Conservation (phyloP, 2,113 vertebrate species). For the Rousettus leschenaultii region DNA sequence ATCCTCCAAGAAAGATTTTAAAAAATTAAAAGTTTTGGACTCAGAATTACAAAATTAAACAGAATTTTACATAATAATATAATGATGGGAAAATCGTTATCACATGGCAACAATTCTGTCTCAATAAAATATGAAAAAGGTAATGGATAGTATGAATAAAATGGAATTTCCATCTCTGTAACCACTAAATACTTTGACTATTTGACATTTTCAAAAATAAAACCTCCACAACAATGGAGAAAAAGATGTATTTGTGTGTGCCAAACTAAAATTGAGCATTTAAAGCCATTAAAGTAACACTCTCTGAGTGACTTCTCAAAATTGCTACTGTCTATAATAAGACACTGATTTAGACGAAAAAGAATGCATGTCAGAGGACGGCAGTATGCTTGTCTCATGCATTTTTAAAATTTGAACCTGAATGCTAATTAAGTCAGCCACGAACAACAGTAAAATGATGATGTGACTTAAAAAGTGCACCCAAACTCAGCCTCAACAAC, state of each 20-base stretch:
- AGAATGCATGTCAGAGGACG: neutral
- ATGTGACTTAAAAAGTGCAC: conserved; percentile 39
- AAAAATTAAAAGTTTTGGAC: neutral
- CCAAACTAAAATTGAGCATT: neutral
- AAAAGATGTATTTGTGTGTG: neutral
- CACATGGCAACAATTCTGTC: neutral
- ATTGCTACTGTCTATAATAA: neutral
- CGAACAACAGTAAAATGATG: conserved; percentile 16
- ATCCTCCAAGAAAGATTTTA: neutral
- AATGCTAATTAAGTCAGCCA: conserved; percentile 52
- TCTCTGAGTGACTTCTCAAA: neutral
- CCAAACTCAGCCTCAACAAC: conserved; percentile 1
- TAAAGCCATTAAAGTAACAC: neutral
- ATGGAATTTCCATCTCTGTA: neutral
- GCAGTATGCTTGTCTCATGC: neutral
- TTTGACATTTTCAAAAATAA: neutral
- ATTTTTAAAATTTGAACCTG: neutral
- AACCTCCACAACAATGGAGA: neutral
- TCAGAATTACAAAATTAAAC: neutral
- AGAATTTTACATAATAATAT: neutral
- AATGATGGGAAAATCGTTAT: neutral
- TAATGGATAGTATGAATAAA: neutral
- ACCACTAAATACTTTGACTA: neutral
- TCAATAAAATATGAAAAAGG: neutral
- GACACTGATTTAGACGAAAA: neutral